Base-by-base conservation (phyloP, 1,140 invertebrate species). In the Metopolophium dirhodum region DNA sequence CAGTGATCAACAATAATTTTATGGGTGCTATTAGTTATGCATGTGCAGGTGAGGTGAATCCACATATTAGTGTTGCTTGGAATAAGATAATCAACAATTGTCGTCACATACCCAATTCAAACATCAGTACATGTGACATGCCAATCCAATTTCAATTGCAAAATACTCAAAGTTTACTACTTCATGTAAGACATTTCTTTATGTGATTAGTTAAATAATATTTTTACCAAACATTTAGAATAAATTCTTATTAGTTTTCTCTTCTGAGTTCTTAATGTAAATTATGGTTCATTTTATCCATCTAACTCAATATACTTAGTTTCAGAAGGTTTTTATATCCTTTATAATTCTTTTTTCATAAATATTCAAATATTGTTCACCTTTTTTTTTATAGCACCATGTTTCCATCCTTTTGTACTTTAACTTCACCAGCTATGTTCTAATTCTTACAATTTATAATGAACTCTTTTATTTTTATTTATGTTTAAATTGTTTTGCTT, bases 11-110 rank as follows among this genome's bases (percentile, higher is more conserved):
- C 23, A 96, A 97, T 51, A 99, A 99, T 94, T 96, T 97, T 94
- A 97, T 98, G 95, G 99, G 99, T 8, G 99, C 98, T 0, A 95
- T 99, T 2, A 96, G 96, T 30, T 99, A 99, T 94, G 96, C 97
- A 47, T 98, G 98, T 82, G 98, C 98, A 0, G 99, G 99, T 2
- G 99, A 99, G 96, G 97, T 99, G 0, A 99, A 99, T 95, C 99
- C 99, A 1, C 97, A 98, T 77, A 95, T 99, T 30, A 98, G 98
- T 0, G 95, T 99, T 0, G 97, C 98, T 88, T 97, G 97, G 94
- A 99, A 99, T 95, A 97, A 98, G 94, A 97, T 99, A 94, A 96
- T 96, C 35, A 95, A 97, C 82, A 99, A 99, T 95, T 99, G 99
- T 82, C 95, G 97, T n/a, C 97, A 98, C 94, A 95, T 99, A 7